Conservation (phyloP, 2,888 invertebrate genomes). For the Hypolimnas misippus region DNA sequence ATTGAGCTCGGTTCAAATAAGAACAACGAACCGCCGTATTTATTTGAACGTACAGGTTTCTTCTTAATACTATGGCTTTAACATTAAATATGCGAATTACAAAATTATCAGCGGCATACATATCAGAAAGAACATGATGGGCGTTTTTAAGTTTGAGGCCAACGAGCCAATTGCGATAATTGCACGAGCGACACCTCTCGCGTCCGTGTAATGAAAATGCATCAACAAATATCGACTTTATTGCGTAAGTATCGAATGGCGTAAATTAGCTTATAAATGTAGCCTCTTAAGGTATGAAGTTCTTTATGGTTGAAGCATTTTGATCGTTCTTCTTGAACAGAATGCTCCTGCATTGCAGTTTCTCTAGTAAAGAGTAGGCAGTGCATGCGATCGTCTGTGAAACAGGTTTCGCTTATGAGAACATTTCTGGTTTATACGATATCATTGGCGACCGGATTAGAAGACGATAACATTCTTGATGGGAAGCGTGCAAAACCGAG, state of each 20-base stretch:
- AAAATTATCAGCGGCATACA: conserved; percentile 36
- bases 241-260: conserved; percentile 46
- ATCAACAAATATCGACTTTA: conserved; percentile 52
- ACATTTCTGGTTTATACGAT: conserved; percentile 79
- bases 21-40: conserved; percentile 5
- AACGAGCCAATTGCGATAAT: conserved; percentile 83
- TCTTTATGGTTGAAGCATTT: conserved; percentile 10
- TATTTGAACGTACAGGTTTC: neutral
- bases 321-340: conserved; percentile 32
- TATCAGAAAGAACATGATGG: conserved; percentile 65
- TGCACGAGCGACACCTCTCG: conserved; percentile 79
- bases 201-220: conserved; percentile 68
- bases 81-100: conserved; percentile 34
- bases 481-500: conserved; percentile 73
- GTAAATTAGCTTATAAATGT: conserved; percentile 53
- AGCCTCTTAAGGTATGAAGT: conserved; percentile 21
- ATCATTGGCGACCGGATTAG: conserved; percentile 78
- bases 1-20: conserved; percentile 21
- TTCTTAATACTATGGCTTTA: conserved; percentile 20
- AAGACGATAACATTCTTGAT: conserved; percentile 77
- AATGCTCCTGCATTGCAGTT: conserved; percentile 61
- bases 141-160: conserved; percentile 76
- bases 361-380: conserved; percentile 67
- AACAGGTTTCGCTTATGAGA: conserved; percentile 77
- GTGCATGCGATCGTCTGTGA: conserved; percentile 69